A percentile compares a stretch with the other conserved stretches of the same genome.
Evolutionary conservation across 1,140 invertebrate genomes (phyloP).

Genomic region (Drosophila dunni): DNA sequence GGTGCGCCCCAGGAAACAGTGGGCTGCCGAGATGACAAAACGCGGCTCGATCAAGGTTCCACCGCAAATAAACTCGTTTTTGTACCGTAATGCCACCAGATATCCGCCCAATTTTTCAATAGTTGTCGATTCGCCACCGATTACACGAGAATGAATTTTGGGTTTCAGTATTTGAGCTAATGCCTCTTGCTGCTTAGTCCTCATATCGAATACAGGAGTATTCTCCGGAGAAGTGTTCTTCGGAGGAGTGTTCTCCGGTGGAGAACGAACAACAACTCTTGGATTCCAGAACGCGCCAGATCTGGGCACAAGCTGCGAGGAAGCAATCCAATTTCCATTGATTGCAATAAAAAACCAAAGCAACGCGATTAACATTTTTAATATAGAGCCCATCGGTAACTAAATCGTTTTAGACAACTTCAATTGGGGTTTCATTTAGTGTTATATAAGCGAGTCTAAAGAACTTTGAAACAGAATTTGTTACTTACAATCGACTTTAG

Average conservation of each 20-base stretch:
- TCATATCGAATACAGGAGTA: not conserved
- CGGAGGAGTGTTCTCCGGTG: too few species aligned
- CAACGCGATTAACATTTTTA: not conserved
- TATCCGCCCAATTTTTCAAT: conserved; percentile 58
- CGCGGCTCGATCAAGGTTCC: conserved; percentile 42
- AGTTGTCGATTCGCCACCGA: conserved; percentile 59
- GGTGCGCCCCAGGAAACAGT: conserved; percentile 49
- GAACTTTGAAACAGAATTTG: conserved; percentile 26
- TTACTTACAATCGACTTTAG: conserved; percentile 47
- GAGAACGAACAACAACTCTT: too few species aligned
- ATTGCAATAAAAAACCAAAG: too few species aligned
- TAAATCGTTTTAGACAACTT: not conserved
- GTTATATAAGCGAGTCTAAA: conserved; percentile 15
- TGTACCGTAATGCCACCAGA: conserved; percentile 49
- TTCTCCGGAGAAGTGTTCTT: too few species aligned
- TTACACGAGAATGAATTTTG: conserved; percentile 28
- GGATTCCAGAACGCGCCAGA: not conserved
- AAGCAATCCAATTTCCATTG: too few species aligned
- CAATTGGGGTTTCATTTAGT: not conserved
- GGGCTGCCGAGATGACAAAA: conserved; percentile 64
- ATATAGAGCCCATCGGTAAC: not conserved
- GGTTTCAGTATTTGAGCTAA: conserved; percentile 24
- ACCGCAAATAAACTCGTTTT: conserved; percentile 53
- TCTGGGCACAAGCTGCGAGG: not conserved
- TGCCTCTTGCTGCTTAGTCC: not conserved